Conservation (phyloP, 2,888 invertebrate genomes). For the Thereva nobilitata region DNA sequence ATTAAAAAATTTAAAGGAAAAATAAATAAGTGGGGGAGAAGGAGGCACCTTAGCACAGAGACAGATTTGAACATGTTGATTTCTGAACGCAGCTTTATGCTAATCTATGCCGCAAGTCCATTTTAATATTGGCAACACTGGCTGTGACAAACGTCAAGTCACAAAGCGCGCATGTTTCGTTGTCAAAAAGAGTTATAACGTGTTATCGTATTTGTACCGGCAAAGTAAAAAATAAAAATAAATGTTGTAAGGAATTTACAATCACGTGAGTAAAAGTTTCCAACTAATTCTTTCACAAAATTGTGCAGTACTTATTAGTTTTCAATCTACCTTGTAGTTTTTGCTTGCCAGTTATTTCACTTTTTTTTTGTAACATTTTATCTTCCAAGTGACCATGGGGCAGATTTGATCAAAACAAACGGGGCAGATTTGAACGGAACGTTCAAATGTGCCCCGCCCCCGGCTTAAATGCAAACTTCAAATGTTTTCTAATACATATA, state of each 20-base stretch:
- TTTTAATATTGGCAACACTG: slow-evolving; percentile 8
- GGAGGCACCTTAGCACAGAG: slow-evolving; percentile 12
- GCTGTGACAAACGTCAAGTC: slow-evolving; percentile 8
- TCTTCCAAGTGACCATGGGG: background rate
- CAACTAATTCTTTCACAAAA: no score
- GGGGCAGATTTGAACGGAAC: slow-evolving; percentile 7
- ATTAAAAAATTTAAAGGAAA: no score
- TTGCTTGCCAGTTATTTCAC: no score
- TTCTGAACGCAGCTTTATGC: slow-evolving; percentile 7
- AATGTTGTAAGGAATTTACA: no score
- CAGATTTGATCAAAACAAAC: slow-evolving; percentile 3
- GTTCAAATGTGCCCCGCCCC: slow-evolving; percentile 10
- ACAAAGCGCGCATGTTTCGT: slow-evolving; percentile 7
- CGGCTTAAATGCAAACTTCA: slow-evolving; percentile 10
- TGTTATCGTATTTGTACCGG: no score
- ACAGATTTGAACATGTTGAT: slow-evolving; percentile 10
- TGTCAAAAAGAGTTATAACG: slow-evolving; percentile 3
- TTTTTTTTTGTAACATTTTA: no score
- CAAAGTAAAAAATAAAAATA: no score
- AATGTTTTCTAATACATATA: slow-evolving; percentile 6
- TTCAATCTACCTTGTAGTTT: no score
- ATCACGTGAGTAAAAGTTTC: no score
- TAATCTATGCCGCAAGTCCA: slow-evolving; percentile 8
- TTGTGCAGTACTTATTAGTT: no score
- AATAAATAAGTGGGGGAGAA: slow-evolving; percentile 4